phyloP scores from a whole-genome alignment of 2,888 invertebrate species.

The Campoletis raptor region DNA sequence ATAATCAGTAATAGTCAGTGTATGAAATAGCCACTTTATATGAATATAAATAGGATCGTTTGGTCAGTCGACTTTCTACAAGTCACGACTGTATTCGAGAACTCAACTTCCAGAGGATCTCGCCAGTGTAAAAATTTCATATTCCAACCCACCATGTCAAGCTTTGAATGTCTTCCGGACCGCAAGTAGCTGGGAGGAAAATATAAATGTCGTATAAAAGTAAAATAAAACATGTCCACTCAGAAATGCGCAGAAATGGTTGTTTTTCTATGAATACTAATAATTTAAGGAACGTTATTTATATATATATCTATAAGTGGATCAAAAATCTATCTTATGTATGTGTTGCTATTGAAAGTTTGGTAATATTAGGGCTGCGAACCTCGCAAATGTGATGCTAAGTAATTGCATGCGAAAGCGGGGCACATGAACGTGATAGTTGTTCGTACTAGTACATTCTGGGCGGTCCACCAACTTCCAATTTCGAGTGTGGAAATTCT shows the following conservation, averaged over 20 bases:
- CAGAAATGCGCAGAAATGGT: not conserved
- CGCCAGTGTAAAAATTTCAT: not conserved
- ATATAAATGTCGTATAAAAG: not conserved
- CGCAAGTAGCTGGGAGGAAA: not conserved
- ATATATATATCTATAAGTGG: not conserved
- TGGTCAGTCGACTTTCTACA: not conserved
- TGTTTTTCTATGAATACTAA: not conserved
- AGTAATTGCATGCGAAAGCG: not conserved
- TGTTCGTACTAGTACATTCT: slow-evolving; percentile 1
- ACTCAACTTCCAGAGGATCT: not conserved
- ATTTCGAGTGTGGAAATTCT: slow-evolving; percentile 26
- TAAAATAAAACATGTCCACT: not conserved
- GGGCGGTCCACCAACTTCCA: slow-evolving; percentile 21
- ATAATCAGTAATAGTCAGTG: not conserved
- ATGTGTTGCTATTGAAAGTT: not conserved
- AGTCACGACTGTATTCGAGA: not conserved
- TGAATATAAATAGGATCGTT: not conserved
- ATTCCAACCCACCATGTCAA: not conserved
- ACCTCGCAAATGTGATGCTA: not conserved
- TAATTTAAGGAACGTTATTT: not conserved
- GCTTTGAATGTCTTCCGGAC: not conserved
- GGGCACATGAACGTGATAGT: slow-evolving; percentile 22
- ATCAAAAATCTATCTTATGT: not conserved
- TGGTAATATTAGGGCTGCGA: not conserved
- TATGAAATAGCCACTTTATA: not conserved